Evolutionary conservation across 1,140 invertebrate genomes (phyloP), one percentile per base, ranked within the genome.

Genomic region (Ditylenchus dipsaci): DNA sequence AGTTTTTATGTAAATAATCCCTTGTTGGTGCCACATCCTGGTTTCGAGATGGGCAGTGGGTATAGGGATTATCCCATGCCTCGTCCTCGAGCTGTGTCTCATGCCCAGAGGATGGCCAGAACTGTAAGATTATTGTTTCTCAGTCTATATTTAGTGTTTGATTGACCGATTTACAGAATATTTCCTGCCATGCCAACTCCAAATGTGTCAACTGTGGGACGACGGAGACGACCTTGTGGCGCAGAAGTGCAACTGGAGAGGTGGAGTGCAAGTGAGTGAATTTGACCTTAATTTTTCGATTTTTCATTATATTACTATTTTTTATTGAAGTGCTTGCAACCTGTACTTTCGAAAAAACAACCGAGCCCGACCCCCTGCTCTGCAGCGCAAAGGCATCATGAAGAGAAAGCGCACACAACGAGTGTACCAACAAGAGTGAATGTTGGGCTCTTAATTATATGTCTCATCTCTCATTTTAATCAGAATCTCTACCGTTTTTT

Each of bases 141-240:
- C n/a, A n/a, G n/a, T n/a, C n/a, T n/a, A n/a, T n/a, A n/a, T n/a
- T n/a, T n/a, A n/a, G n/a, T n/a, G 43, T n/a, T 45, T 45, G n/a
- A 11, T 45, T 13, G n/a, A 45, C 11, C n/a, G 11, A 53, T 15
- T 53, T 53, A 8, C 15, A 53, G 49, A 26, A 19, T 17, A 15
- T 53, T 26, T 17, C 49, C n/a, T 53, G 49, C 15, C 49, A 53
- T 53, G 49, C 8, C 23, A 53, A 53, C 15, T 53, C 49, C 3
- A 53, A 53, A 17, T 61, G 59, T n/a, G n/a, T n/a, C 3, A 61
- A 61, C 59, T 61, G 59, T 45, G 59, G 59, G 17, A 61, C 59
- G 7, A 45, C 59, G n/a, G 42, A 30, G 59, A 61, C 59, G 7
- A 61, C 59, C 3, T 45, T 61, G 29, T 61, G 59, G 59, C 59